Evolutionary conservation across 2,888 invertebrate genomes (phyloP).

Genomic region (Theristus sp.): DNA sequence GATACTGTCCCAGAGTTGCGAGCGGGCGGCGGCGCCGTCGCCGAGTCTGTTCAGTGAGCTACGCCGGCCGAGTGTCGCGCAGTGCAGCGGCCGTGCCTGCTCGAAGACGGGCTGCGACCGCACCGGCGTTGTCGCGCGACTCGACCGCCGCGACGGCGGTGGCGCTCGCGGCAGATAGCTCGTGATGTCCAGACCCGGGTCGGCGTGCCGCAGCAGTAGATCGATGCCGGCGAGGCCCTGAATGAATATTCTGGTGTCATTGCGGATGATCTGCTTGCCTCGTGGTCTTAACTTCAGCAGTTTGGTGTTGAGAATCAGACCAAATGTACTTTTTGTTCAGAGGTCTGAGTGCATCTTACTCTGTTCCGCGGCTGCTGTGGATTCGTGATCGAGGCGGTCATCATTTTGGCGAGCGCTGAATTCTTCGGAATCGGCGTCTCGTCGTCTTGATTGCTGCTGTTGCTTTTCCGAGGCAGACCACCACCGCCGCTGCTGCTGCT

Average conservation of each 20-base stretch:
- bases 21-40: neutral
- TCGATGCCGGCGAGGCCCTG: neutral
- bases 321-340: too few species aligned
- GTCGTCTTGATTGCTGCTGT: neutral
- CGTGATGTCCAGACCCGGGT: slow-evolving; percentile 1
- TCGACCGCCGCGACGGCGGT: slow-evolving; percentile 4
- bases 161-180: slow-evolving; percentile 2
- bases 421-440: slow-evolving; percentile 2
- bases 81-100: neutral
- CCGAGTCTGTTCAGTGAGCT: neutral
- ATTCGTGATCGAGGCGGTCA: neutral
- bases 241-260: neutral
- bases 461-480: neutral
- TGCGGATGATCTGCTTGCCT: too few species aligned
- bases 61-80: neutral
- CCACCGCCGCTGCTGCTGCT: neutral
- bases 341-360: too few species aligned
- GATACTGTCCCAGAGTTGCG: neutral
- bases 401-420: slow-evolving; percentile 4
- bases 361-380: neutral
- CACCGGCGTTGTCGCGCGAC: neutral
- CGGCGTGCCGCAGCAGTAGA: neutral
- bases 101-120: neutral
- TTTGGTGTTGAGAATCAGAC: too few species aligned
- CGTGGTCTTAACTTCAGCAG: too few species aligned